These are phyloP conservation scores for Drosophila prolongata DNA, from an alignment of 2,888 invertebrate species.

Conservation along the genomic window DNA sequence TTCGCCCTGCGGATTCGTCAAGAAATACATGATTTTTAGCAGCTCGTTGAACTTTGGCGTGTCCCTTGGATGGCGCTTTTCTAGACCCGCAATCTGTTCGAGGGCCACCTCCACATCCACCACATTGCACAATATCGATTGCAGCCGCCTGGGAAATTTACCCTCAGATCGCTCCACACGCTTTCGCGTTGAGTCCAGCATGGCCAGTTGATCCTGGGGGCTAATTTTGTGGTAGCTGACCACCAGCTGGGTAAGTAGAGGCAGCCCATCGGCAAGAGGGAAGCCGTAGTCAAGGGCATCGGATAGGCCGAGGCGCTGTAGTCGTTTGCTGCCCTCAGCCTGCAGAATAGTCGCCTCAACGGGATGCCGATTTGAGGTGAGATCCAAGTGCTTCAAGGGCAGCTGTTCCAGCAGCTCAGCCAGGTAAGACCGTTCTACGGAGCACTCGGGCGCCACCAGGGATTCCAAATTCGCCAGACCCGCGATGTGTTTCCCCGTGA, in stretches of 20 bases:
- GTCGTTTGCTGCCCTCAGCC: slow-evolving; percentile 34
- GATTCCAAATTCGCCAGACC: slow-evolving; percentile 49
- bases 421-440: slow-evolving; percentile 51
- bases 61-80: slow-evolving; percentile 60
- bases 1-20: slow-evolving; percentile 22
- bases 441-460: slow-evolving; percentile 64
- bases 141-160: slow-evolving; percentile 55
- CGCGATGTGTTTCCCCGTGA: slow-evolving; percentile 60
- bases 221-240: slow-evolving; percentile 59
- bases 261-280: slow-evolving; percentile 58
- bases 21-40: slow-evolving; percentile 59
- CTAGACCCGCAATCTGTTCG: slow-evolving; percentile 65
- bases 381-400: slow-evolving; percentile 52
- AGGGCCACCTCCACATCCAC: slow-evolving; percentile 65
- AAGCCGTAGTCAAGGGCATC: slow-evolving; percentile 60
- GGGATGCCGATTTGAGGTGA: slow-evolving; percentile 55
- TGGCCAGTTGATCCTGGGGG: slow-evolving; percentile 45
- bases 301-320: slow-evolving; percentile 62
- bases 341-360: slow-evolving; percentile 56
- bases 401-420: slow-evolving; percentile 50
- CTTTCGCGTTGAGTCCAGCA: slow-evolving; percentile 53
- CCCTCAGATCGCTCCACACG: slow-evolving; percentile 25
- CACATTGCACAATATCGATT: slow-evolving; percentile 62
- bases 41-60: slow-evolving; percentile 58
- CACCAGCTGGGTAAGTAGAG: slow-evolving; percentile 53